Evolutionary conservation across 30 jellyfish, hydroid and myxozoan species (phyloP).

Genomic region (Mastigias papua): DNA sequence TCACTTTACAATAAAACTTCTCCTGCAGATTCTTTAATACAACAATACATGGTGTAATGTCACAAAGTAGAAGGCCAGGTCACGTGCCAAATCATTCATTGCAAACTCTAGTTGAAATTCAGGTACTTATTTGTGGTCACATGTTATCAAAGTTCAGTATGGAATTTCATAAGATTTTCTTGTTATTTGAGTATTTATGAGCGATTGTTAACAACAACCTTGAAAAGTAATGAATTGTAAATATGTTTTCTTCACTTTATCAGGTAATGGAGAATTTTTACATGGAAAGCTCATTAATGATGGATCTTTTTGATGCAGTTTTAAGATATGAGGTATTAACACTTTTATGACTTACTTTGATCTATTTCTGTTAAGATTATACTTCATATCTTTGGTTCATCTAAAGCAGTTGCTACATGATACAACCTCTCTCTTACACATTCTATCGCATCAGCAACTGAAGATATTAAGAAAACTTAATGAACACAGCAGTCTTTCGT

Average conservation of each 20-base stretch:
- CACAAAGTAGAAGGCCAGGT: conserved; percentile 66
- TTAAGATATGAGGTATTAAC: conserved; percentile 49
- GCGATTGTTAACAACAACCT: too few species aligned
- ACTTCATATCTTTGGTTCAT: background rate
- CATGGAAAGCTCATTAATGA: conserved; percentile 51
- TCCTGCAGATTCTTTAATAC: conserved; percentile 51
- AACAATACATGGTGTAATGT: conserved; percentile 31
- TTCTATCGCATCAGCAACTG: too few species aligned
- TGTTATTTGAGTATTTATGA: too few species aligned
- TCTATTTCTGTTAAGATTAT: background rate
- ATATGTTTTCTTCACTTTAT: background rate
- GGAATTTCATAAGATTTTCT: too few species aligned
- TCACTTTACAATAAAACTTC: too few species aligned
- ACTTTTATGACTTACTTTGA: background rate
- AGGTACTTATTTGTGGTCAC: conserved; percentile 5
- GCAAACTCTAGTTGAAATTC: conserved; percentile 64
- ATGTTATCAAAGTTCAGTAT: background rate
- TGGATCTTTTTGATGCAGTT: conserved; percentile 58
- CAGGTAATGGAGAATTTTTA: conserved; percentile 62
- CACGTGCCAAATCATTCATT: conserved; percentile 54
- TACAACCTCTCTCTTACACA: too few species aligned
- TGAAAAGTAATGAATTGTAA: too few species aligned
- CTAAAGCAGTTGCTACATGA: too few species aligned
- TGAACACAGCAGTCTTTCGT: too few species aligned
- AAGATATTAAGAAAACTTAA: too few species aligned